phyloP scores from a whole-genome alignment of 2,888 invertebrate species.

The Mesorhabditis sp. region DNA sequence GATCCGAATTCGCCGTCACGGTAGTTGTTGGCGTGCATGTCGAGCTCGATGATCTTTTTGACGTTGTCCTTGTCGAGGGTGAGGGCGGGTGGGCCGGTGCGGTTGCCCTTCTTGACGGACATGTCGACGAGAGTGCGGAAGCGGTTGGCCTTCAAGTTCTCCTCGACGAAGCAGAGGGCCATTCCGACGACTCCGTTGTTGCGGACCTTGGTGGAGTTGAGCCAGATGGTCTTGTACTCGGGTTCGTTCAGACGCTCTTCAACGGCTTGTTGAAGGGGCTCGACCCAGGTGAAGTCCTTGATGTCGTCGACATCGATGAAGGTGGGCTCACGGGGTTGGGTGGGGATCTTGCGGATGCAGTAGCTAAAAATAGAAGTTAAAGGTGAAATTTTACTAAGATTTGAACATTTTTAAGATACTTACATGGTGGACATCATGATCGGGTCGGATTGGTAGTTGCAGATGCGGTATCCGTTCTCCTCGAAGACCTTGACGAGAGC shows the following conservation, averaged over 20 bases:
- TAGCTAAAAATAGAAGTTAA: constrained; percentile 23
- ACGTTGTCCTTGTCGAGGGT: constrained; percentile 35
- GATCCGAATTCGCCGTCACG: constrained; percentile 80
- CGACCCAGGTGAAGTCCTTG: constrained; percentile 55
- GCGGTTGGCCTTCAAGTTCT: constrained; percentile 55
- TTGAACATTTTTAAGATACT: not conserved
- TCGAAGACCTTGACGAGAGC: constrained; percentile 45
- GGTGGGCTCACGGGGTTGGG: constrained; percentile 42
- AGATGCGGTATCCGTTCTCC: constrained; percentile 51
- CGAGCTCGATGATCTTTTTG: constrained; percentile 63
- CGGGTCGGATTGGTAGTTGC: constrained; percentile 34
- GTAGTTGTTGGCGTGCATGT: constrained; percentile 80
- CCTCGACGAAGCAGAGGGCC: constrained; percentile 74
- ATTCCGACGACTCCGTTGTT: constrained; percentile 79
- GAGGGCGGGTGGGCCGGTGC: constrained; percentile 43
- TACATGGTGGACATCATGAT: not conserved
- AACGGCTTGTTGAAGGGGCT: constrained; percentile 54
- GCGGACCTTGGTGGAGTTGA: constrained; percentile 66
- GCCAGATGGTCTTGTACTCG: constrained; percentile 62
- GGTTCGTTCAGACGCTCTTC: constrained; percentile 72
- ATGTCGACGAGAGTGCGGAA: constrained; percentile 55
- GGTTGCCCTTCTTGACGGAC: constrained; percentile 38
- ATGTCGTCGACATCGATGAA: constrained; percentile 56
- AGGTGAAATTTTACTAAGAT: not conserved
- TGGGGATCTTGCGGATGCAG: constrained; percentile 41